Evolutionary conservation across 2,888 invertebrate species (phyloP).

Genomic region (Xestia rhomboidea): DNA sequence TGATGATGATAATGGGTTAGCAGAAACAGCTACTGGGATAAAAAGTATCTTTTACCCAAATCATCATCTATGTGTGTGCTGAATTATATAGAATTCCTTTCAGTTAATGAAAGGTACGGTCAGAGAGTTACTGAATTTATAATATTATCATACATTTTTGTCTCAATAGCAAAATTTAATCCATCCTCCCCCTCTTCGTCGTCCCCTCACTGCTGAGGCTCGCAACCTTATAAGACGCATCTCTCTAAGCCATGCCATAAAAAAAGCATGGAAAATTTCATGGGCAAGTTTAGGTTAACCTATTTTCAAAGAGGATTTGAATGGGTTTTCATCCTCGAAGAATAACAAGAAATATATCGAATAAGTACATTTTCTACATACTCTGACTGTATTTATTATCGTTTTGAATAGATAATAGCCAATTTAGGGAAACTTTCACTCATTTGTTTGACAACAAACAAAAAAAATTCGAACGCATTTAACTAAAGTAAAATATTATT

Average conservation of each 20-base stretch:
- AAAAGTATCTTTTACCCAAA: background rate
- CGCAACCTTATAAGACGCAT: background rate
- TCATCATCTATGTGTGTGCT: background rate
- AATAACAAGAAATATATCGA: background rate
- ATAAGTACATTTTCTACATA: background rate
- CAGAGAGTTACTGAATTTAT: background rate
- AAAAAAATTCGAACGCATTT: conserved; percentile 36
- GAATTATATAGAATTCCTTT: background rate
- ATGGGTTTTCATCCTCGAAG: background rate
- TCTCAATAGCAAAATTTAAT: background rate
- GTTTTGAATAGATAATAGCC: background rate
- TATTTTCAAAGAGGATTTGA: conserved; percentile 9
- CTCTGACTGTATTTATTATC: background rate
- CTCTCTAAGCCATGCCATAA: background rate
- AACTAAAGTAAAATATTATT: conserved; percentile 6
- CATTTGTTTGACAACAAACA: conserved; percentile 69
- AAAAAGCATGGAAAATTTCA: background rate
- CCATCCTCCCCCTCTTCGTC: background rate
- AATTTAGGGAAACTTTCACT: conserved; percentile 26
- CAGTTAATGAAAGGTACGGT: background rate
- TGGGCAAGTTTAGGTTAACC: conserved; percentile 10
- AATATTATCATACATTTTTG: background rate
- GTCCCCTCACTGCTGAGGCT: background rate
- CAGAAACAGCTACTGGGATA: background rate
- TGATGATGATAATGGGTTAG: no score